phyloP scores from a whole-genome alignment of 2,113 vertebrate species.

The Brachirus orientalis region DNA sequence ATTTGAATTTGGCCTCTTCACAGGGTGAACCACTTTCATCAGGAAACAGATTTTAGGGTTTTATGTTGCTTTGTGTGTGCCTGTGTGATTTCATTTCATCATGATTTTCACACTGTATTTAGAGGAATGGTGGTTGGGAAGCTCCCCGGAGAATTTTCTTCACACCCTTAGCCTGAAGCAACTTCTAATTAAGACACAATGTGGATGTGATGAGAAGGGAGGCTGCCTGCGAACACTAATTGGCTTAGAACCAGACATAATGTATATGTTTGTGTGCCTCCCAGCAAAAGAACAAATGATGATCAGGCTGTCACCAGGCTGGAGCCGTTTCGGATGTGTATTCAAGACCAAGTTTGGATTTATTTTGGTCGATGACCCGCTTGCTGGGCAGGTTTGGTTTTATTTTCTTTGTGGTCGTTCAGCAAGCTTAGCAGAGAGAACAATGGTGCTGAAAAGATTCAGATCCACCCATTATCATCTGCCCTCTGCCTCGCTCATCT shows the following conservation, averaged over 20 bases:
- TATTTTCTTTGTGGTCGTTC: slow-evolving; percentile 35
- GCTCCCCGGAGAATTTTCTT: slow-evolving; percentile 31
- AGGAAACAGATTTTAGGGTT: no score
- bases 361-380: slow-evolving; percentile 30
- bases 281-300: slow-evolving; percentile 36
- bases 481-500: slow-evolving; percentile 32
- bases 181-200: slow-evolving; percentile 58
- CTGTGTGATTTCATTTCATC: slow-evolving; percentile 25
- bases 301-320: slow-evolving; percentile 27
- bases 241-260: slow-evolving; percentile 48
- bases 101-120: slow-evolving; percentile 16
- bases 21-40: no score
- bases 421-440: slow-evolving; percentile 45
- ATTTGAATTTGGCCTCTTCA: no score
- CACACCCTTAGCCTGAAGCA: slow-evolving; percentile 42
- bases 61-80: slow-evolving; percentile 12
- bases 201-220: slow-evolving; percentile 36
- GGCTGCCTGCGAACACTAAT: slow-evolving; percentile 56
- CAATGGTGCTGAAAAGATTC: slow-evolving; percentile 47
- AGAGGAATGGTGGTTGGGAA: slow-evolving; percentile 10
- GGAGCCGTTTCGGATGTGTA: not conserved
- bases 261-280: slow-evolving; percentile 30
- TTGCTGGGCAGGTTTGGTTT: slow-evolving; percentile 25
- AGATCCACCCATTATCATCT: slow-evolving; percentile 35
- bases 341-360: slow-evolving; percentile 6